phyloP scores from a whole-genome alignment of 2,797 vertebrate genomes.

The Melanotaenia pygmaea region DNA sequence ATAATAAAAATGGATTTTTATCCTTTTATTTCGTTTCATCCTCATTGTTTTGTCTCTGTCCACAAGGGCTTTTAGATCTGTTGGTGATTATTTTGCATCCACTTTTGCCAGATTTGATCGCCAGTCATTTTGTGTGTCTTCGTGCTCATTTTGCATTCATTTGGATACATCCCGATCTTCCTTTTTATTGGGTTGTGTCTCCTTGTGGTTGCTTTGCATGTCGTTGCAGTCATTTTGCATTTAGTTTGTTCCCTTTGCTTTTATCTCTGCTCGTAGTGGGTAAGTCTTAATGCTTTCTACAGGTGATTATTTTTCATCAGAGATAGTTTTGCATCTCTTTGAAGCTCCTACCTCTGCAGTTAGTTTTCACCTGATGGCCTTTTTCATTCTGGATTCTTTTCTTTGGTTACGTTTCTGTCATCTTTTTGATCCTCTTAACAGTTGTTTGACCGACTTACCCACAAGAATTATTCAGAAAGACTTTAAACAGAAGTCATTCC shows the following conservation, averaged over 20 bases:
- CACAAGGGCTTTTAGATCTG: too few relatives aligned
- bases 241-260: background rate
- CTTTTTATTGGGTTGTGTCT: background rate
- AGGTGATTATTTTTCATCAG: too few relatives aligned
- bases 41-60: too few relatives aligned
- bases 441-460: too few relatives aligned
- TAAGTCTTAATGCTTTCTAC: too few relatives aligned
- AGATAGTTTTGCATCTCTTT: background rate
- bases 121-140: background rate
- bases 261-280: background rate
- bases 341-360: background rate
- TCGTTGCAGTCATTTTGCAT: background rate
- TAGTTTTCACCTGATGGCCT: too few relatives aligned
- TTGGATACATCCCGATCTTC: background rate
- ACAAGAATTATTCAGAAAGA: too few relatives aligned
- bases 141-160: background rate
- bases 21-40: background rate
- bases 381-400: background rate
- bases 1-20: background rate
- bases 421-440: background rate
- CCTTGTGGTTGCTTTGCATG: slow-evolving; percentile 1
- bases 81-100: too few relatives aligned
- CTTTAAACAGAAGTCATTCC: too few relatives aligned
- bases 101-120: background rate
- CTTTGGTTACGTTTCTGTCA: background rate